Evolutionary conservation across 2,888 invertebrate genomes (phyloP), one percentile per base, ranked within the genome.

Genomic region (Eugnorisma glareosa): DNA sequence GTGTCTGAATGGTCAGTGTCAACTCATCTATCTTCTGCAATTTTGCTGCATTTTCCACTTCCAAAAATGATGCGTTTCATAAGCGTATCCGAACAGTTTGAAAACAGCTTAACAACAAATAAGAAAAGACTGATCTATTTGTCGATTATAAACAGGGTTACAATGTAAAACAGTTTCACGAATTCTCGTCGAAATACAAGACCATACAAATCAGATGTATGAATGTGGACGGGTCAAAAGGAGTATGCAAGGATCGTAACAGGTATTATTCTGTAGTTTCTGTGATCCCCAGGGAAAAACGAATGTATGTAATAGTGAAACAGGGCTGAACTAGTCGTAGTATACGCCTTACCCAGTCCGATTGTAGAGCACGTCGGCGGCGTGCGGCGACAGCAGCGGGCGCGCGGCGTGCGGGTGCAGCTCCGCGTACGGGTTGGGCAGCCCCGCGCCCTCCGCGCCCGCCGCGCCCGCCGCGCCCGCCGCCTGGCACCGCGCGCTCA

Each of bases 341-440:
- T n/a, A 31, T 10, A 48, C 4, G 21, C 37, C 81, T 73, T 40
- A 79, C 79, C 79, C 79, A n/a, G 79, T 79, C 59, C 79, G 74
- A 89, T 97, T 98, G 93, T 98, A 99, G 75, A 99, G 97, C 89
- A 99, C 97, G 87, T 99, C 99, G 57, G 98, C 97, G 81, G 98
- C 98, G 91, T 98, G 89, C 31, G 96, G 95, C 78, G 97, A 97
- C 83, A 95, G 91, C 77, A 90, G 92, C 89, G 96, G 93, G 11
- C 91, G 90, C 78, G 90, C 75, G 57, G 86, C 88, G 77, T 75
- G 91, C 81, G 79, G 76, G 86, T 86, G 72, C 61, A 94, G 98
- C 92, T 99, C 99, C 61, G 97, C 98, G 94, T 97, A 98, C 24
- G 96, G 96, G 91, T 96, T 96, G 79, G 98, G 98, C 92, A 98